These are phyloP conservation scores for Drosophila ochracea DNA, from an alignment of 2,888 invertebrate species.

Conservation along the genomic window DNA sequence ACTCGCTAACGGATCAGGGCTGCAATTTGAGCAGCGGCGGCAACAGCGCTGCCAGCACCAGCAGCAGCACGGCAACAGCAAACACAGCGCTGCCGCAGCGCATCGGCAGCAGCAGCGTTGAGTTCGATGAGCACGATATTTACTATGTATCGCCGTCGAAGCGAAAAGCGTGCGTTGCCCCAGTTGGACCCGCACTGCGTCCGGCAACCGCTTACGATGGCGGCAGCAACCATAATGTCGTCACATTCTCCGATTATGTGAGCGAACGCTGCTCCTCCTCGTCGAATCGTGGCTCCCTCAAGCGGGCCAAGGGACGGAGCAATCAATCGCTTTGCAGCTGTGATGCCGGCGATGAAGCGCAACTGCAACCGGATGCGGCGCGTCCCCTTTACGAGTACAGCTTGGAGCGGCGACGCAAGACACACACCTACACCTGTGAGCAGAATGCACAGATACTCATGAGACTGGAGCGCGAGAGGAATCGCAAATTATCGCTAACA, in stretches of 20 bases:
- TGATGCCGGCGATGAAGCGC: constrained; percentile 84
- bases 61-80: constrained; percentile 77
- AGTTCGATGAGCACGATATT: constrained; percentile 84
- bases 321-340: constrained; percentile 85
- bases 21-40: constrained; percentile 78
- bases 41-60: constrained; percentile 76
- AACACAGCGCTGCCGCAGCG: constrained; percentile 68
- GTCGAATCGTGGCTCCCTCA: constrained; percentile 82
- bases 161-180: constrained; percentile 78
- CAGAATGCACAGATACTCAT: constrained; percentile 86
- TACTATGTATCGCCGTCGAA: constrained; percentile 84
- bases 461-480: constrained; percentile 85
- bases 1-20: constrained; percentile 80
- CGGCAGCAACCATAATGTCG: constrained; percentile 68
- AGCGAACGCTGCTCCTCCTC: constrained; percentile 65
- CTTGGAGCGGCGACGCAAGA: constrained; percentile 85
- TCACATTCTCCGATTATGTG: constrained; percentile 83
- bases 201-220: constrained; percentile 66
- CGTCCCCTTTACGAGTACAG: constrained; percentile 85
- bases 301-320: constrained; percentile 84
- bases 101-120: constrained; percentile 54
- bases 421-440: constrained; percentile 86
- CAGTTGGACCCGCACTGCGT: constrained; percentile 66
- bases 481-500: constrained; percentile 81
- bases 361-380: constrained; percentile 84